A percentile compares a stretch with the other conserved stretches of the same genome.
Conservation (phyloP, 2,113 vertebrate species). For the Hippocampus abdominalis region DNA sequence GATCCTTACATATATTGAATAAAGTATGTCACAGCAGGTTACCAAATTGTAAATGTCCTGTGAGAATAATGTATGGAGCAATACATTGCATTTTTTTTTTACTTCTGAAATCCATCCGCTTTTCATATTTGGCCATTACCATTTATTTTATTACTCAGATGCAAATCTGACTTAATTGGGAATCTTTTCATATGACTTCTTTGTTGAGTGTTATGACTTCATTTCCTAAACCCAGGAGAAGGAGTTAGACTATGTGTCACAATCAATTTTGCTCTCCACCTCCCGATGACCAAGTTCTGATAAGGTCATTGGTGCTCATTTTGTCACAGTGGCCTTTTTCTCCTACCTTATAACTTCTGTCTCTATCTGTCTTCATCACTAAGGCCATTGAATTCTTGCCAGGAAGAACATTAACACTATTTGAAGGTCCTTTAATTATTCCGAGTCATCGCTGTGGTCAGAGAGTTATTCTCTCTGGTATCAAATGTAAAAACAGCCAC, state of each 20-base stretch:
- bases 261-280: conserved; percentile 45
- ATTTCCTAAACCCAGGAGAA: conserved; percentile 33
- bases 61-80: background rate
- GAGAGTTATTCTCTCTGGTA: too few species aligned
- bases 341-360: conserved; percentile 53
- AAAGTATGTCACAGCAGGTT: background rate
- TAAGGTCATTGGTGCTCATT: conserved; percentile 61
- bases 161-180: conserved; percentile 37
- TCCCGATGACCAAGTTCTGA: conserved; percentile 47
- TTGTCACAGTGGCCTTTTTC: conserved; percentile 53
- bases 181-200: conserved; percentile 32
- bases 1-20: background rate
- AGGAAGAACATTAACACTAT: conserved; percentile 56
- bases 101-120: conserved; percentile 26
- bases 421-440: conserved; percentile 43
- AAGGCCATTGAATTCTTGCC: conserved; percentile 48
- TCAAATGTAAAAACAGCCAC: background rate
- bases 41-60: background rate
- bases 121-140: conserved; percentile 31
- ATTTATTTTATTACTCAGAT: conserved; percentile 49
- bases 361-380: conserved; percentile 58
- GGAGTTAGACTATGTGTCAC: conserved; percentile 47
- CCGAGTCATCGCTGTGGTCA: conserved; percentile 24
- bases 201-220: conserved; percentile 48
- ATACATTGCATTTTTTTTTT: background rate